A percentile compares a stretch with the other conserved stretches of the same genome.
These are phyloP conservation scores for Drosophila mimica DNA, from an alignment of 2,888 invertebrate genomes.

Conservation along the genomic window DNA sequence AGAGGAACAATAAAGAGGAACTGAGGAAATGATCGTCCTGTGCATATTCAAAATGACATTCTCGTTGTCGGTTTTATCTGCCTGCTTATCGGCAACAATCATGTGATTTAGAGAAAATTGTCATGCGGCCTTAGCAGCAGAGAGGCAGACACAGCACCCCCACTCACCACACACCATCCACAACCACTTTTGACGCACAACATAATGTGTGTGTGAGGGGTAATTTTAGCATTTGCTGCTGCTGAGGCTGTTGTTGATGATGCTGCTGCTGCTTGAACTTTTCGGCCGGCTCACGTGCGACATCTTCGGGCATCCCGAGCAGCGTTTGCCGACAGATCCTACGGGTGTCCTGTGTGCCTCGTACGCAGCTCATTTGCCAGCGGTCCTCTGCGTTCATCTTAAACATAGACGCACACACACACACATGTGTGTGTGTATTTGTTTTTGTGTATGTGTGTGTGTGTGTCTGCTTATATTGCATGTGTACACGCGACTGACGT, in stretches of 20 bases:
- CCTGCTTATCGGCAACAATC: constrained; percentile 64
- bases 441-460: constrained; percentile 12
- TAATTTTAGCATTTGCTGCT: constrained; percentile 20
- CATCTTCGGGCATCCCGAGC: constrained; percentile 53
- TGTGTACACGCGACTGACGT: constrained; percentile 76
- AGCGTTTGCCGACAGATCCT: constrained; percentile 38
- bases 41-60: constrained; percentile 30
- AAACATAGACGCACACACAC: constrained; percentile 22
- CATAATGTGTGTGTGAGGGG: constrained; percentile 2
- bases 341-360: constrained; percentile 45
- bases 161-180: background rate
- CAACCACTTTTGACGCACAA: constrained; percentile 11
- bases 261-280: constrained; percentile 14
- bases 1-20: background rate
- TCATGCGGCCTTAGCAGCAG: constrained; percentile 46
- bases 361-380: constrained; percentile 44
- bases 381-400: constrained; percentile 46
- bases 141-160: constrained; percentile 1
- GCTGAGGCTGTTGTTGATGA: background rate
- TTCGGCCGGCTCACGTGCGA: constrained; percentile 65
- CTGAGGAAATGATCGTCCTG: background rate
- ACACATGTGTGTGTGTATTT: constrained; percentile 14
- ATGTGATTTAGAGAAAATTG: constrained; percentile 58
- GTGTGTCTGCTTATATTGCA: constrained; percentile 29
- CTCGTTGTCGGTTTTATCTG: constrained; percentile 53